phyloP scores from a whole-genome alignment of 2,113 vertebrate species.

The Ramphastos sulfuratus region DNA sequence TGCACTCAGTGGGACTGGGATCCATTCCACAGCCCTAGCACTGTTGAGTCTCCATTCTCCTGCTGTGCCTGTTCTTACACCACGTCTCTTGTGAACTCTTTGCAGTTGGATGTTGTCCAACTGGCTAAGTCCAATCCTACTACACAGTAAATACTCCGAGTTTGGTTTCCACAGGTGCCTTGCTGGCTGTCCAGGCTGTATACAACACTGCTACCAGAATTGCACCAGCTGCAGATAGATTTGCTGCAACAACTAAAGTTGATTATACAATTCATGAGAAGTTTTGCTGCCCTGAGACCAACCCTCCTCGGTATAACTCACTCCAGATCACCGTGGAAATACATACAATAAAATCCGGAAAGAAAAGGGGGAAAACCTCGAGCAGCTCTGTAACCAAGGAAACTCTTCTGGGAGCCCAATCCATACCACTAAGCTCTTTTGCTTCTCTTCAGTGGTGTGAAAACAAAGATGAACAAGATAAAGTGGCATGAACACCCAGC shows the following conservation, averaged over 20 bases:
- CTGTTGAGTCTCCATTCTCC: neutral
- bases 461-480: rapidly evolving
- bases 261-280: slow-evolving; percentile 71
- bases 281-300: slow-evolving; percentile 70
- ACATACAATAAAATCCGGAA: slow-evolving; percentile 71
- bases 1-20: neutral
- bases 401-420: neutral
- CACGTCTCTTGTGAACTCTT: neutral
- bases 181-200: slow-evolving; percentile 77
- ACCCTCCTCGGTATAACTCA: slow-evolving; percentile 61
- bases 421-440: neutral
- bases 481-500: neutral
- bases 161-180: slow-evolving; percentile 59
- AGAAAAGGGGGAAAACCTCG: neutral
- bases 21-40: neutral
- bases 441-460: neutral
- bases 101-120: no score
- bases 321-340: slow-evolving; percentile 72
- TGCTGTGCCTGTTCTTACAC: neutral
- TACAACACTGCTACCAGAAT: slow-evolving; percentile 73
- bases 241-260: slow-evolving; percentile 71
- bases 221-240: slow-evolving; percentile 71
- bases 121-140: neutral
- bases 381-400: neutral
- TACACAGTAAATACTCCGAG: neutral